phyloP scores from a whole-genome alignment of 2,888 invertebrate genomes.

The Pandemis corylana region DNA sequence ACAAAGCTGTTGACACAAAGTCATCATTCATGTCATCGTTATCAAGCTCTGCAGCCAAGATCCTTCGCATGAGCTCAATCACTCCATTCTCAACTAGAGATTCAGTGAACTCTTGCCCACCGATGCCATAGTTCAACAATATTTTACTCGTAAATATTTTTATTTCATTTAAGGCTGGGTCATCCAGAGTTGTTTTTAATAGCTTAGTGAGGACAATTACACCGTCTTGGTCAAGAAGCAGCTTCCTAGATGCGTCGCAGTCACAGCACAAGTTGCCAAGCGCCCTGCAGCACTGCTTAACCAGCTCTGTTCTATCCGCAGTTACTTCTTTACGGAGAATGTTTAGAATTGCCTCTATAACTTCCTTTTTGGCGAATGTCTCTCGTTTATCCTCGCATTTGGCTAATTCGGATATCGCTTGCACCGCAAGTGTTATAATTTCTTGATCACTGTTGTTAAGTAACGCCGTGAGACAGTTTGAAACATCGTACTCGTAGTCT shows the following conservation, averaged over 20 bases:
- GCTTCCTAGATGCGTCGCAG: constrained; percentile 88
- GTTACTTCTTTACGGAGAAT: constrained; percentile 73
- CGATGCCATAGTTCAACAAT: constrained; percentile 91
- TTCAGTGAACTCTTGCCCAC: constrained; percentile 88
- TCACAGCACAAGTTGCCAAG: constrained; percentile 96
- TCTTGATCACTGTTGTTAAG: constrained; percentile 75
- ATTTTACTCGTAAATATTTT: constrained; percentile 89
- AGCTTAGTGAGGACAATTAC: constrained; percentile 75
- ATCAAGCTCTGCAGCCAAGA: constrained; percentile 78
- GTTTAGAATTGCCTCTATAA: constrained; percentile 85
- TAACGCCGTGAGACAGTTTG: constrained; percentile 72
- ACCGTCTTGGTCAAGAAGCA: constrained; percentile 79
- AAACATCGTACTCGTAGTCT: constrained; percentile 77
- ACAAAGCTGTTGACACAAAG: constrained; percentile 81
- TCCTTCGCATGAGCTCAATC: constrained; percentile 80
- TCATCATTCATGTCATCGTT: constrained; percentile 84
- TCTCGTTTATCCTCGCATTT: constrained; percentile 91
- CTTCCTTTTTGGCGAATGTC: constrained; percentile 86
- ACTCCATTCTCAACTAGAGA: constrained; percentile 83
- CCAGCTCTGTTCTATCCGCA: constrained; percentile 78
- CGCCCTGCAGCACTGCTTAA: constrained; percentile 92
- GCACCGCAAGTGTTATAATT: constrained; percentile 85
- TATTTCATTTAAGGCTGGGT: constrained; percentile 77
- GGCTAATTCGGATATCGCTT: constrained; percentile 92
- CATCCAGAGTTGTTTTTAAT: constrained; percentile 62